These are phyloP conservation scores for Periparus ater DNA, from an alignment of 2,797 vertebrate genomes.

Conservation along the genomic window DNA sequence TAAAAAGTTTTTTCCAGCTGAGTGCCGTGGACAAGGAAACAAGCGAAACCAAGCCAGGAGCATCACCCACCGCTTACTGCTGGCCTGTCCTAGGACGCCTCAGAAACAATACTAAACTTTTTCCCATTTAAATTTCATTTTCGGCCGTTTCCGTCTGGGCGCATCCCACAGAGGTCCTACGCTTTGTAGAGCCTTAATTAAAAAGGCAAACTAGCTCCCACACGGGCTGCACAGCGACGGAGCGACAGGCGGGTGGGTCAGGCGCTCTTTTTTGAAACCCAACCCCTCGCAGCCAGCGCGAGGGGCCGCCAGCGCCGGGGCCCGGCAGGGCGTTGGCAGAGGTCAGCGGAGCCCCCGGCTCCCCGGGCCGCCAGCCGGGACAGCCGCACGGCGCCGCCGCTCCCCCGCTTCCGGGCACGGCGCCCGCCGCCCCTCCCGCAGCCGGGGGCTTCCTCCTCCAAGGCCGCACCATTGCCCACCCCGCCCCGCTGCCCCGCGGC, in stretches of 20 bases:
- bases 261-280: not conserved
- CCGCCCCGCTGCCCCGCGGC: not conserved
- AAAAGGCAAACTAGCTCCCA: accelerated
- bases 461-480: not conserved
- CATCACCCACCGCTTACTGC: not conserved
- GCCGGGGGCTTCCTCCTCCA: not conserved
- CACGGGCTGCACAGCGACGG: accelerated
- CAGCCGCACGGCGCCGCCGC: not conserved
- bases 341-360: not conserved
- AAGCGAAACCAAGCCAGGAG: not conserved
- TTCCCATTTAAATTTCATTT: not conserved
- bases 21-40: not conserved
- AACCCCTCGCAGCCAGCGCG: not conserved
- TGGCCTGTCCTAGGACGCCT: not conserved
- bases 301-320: not conserved
- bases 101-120: not conserved
- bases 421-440: not conserved
- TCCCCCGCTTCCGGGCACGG: not conserved
- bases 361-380: not conserved
- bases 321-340: not conserved
- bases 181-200: not conserved
- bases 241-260: not conserved
- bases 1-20: not conserved
- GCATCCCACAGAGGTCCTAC: accelerated
- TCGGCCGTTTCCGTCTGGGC: not conserved